Base-by-base conservation (phyloP, 2,888 invertebrate genomes). In the Nomada goodeniana region DNA sequence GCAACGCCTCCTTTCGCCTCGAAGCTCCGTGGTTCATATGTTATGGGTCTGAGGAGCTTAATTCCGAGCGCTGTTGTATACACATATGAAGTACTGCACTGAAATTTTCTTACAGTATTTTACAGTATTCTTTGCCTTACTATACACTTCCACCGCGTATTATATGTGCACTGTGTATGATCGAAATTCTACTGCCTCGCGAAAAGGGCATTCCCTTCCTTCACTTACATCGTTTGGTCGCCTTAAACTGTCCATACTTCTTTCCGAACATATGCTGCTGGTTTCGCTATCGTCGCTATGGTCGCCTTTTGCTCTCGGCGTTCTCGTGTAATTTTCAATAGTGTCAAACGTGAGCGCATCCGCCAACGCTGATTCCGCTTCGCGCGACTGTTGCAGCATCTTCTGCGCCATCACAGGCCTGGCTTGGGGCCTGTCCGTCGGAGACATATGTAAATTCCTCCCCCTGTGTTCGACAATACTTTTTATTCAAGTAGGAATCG, bases 211-310 rank as follows among this genome's bases (percentile, higher is more conserved):
- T 57, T 57, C 5, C 50, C 36, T 88, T 36, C 50, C 36, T 88
- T 36, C 79, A 95, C 96, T 96, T 94, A 97, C 97, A 94, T 98
- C 98, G 89, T 97, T 96, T 53, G 96, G 96, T 88, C 97, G 95
- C 81, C 97, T 95, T 89, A 96, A 97, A 2, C 97, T 97, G 93
- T 98, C 97, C 88, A 97, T 96, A 69, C 98, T 98, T 44, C 98
- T 95, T 91, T 99, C 99, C 0, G 98, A 99, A 93, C 98, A 98
- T 15, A 99, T 97, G 91, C 98, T 98, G 65, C 98, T 99, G 0
- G 98, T 98, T 94, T 99, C 99, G 11, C 98, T 98, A 91, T 98
- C 98, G 89, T 97, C 97, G 18, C 96, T 97, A 91, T 96, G 97
- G 90, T 98, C 98, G 44, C 93, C 93, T 83, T 93, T 94, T 42